Conservation (phyloP, 2,888 invertebrate species). For the Scaptodrosophila latifasciaeformis region DNA sequence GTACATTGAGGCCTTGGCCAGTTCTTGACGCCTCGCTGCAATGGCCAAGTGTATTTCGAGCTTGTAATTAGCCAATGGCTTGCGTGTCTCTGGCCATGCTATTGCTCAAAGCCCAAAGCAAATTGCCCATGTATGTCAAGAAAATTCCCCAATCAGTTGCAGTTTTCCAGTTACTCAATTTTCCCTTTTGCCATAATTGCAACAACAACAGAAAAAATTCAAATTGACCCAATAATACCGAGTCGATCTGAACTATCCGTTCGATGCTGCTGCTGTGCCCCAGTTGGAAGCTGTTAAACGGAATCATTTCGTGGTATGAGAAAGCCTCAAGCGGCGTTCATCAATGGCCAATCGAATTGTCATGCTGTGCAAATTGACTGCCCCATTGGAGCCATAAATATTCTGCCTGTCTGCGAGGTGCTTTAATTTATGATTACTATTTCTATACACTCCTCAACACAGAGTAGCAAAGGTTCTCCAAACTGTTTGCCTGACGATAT, state of each 20-base stretch:
- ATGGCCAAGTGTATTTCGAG: too few relatives aligned
- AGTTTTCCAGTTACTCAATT: neutral
- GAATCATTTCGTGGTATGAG: too few relatives aligned
- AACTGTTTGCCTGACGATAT: too few relatives aligned
- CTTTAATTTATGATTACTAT: slow-evolving; percentile 2
- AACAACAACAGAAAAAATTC: too few relatives aligned
- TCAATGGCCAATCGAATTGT: neutral
- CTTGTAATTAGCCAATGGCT: slow-evolving; percentile 33
- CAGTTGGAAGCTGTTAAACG: too few relatives aligned
- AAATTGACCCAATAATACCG: too few relatives aligned
- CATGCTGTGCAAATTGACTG: slow-evolving; percentile 63
- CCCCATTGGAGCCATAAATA: neutral
- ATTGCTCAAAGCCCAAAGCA: too few relatives aligned
- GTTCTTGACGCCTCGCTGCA: slow-evolving; percentile 7
- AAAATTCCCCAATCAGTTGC: neutral
- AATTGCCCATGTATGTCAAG: too few relatives aligned
- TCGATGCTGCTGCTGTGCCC: too few relatives aligned
- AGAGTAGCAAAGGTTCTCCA: too few relatives aligned
- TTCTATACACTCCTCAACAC: too few relatives aligned
- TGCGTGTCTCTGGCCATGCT: neutral
- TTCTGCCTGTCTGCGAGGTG: neutral
- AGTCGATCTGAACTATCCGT: too few relatives aligned
- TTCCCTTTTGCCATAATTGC: slow-evolving; percentile 9
- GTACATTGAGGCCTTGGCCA: neutral
- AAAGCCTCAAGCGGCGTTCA: neutral